Evolutionary conservation across 1,140 invertebrate genomes (phyloP), one percentile per base, ranked within the genome.

Genomic region (Drosophila cardini): DNA sequence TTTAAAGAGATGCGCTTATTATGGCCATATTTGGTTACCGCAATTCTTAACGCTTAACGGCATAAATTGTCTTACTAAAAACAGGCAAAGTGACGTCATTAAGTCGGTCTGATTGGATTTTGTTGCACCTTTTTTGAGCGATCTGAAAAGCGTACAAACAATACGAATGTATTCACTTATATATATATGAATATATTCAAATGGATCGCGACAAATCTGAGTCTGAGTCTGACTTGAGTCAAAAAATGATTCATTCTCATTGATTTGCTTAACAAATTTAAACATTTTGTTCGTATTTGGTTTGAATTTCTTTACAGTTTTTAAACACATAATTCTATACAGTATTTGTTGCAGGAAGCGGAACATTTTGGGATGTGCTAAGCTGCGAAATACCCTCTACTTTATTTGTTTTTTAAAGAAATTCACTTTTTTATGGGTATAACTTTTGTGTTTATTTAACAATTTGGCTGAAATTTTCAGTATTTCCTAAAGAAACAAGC

Each of bases 11-110:
- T 82, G 79, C 78, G 78, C 64, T 72, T 77, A 48, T 72, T 72
- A 53, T 67, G 69, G 79, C 79, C 83, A 38, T 87, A 87, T 87
- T 87, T 87, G 84, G 82, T 26, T 58, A 26, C 34, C 30, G 40
- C 58, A 61, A 48, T 38, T 57, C 36, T 63, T 36, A 45, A 68
- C 63, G 63, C 63, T 36, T 52, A 72, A 68, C 69, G 69, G 69
- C 43, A 72, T 38, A 60, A 36, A 65, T 64, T 58, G n/a, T 62
- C 57, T 40, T 30, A 43, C 18, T 11, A 34, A 16, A 43, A 32
- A 1, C 0, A 26, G 7, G 9, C 18, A 11, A 32, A 18, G 38
- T 60, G 70, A 72, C 70, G 63, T 72, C 70, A 72, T n/a, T 46
- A 34, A 2, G 26, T 34, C 30, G 42, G n/a, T 52, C 45, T 52